Conservation (phyloP, 2,113 vertebrate genomes). For the Melanerpes aurifrons region DNA sequence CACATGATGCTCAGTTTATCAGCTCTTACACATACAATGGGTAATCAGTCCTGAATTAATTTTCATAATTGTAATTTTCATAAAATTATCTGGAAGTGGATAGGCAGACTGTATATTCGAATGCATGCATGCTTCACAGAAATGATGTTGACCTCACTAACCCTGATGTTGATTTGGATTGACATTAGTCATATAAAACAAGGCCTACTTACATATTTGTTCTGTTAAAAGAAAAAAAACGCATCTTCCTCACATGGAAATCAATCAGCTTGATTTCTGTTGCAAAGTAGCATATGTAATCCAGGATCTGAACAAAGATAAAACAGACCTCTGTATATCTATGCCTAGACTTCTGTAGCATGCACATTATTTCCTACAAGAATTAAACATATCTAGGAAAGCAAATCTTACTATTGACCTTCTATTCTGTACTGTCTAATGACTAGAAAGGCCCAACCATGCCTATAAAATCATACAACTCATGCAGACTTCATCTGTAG, state of each 20-base stretch:
- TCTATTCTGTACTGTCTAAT: not conserved
- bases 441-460: not conserved
- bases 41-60: not conserved
- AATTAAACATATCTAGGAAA: not conserved
- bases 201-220: not conserved
- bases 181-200: not conserved
- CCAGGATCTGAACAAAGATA: not conserved
- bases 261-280: not conserved
- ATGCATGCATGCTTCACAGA: not conserved
- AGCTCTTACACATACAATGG: not conserved
- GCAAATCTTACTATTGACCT: not conserved
- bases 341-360: not conserved
- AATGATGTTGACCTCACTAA: not conserved
- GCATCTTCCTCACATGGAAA: not conserved
- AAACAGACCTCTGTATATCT: not conserved
- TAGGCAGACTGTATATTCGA: not conserved
- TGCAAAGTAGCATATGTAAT: not conserved
- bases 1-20: not conserved
- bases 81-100: not conserved
- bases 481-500: not conserved
- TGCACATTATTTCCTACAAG: not conserved
- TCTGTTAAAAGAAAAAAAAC: not conserved
- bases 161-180: not conserved
- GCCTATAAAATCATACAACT: not conserved
- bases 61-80: not conserved